phyloP scores from a whole-genome alignment of 2,888 invertebrate species.

The Drosophila rellima region DNA sequence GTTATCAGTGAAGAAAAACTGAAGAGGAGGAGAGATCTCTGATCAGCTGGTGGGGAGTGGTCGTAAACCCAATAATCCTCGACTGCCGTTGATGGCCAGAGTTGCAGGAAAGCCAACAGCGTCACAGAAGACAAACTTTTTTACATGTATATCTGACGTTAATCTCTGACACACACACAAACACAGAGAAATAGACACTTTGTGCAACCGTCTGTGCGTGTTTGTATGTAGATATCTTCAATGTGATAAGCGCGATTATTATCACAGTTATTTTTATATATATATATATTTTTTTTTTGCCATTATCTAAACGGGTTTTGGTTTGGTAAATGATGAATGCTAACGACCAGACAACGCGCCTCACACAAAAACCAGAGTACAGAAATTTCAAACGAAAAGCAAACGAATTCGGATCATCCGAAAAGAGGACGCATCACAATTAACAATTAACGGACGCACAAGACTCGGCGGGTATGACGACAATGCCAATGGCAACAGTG shows the following conservation, averaged over 20 bases:
- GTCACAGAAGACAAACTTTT: constrained; percentile 44
- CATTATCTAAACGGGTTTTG: constrained; percentile 74
- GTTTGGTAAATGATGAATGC: constrained; percentile 75
- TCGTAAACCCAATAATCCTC: constrained; percentile 73
- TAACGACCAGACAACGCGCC: constrained; percentile 65
- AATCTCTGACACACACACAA: constrained; percentile 53
- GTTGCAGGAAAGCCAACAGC: constrained; percentile 40
- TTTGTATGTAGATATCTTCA: constrained; percentile 63
- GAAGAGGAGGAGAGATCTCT: constrained; percentile 3
- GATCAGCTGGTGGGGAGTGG: constrained; percentile 48
- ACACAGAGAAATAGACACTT: constrained; percentile 11
- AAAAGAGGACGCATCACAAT: constrained; percentile 11
- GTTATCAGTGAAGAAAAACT: constrained; percentile 12
- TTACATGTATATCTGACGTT: constrained; percentile 61
- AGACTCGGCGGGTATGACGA: constrained; percentile 25
- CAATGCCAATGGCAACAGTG: constrained; percentile 29
- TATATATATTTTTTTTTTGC: constrained; percentile 49
- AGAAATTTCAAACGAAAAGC: constrained; percentile 49
- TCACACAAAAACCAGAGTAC: constrained; percentile 48
- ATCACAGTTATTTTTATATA: constrained; percentile 54
- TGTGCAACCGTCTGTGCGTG: constrained; percentile 43
- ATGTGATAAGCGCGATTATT: constrained; percentile 77
- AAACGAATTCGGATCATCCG: constrained; percentile 44
- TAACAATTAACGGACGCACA: not conserved
- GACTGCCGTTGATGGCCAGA: constrained; percentile 38